phyloP scores from a whole-genome alignment of 2,113 vertebrate species.

The Anseranas semipalmata region DNA sequence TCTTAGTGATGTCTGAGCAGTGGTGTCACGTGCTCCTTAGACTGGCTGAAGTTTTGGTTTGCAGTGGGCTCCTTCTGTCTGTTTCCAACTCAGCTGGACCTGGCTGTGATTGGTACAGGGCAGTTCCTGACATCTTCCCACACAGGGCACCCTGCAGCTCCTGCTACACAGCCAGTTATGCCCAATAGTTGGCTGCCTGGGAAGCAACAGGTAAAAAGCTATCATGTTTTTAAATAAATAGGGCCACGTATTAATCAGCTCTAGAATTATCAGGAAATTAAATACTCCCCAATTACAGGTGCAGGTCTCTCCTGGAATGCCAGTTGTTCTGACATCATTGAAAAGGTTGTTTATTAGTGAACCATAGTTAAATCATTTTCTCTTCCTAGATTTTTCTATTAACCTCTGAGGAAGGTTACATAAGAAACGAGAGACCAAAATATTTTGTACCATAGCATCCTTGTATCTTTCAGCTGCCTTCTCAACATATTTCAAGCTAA shows the following conservation, averaged over 20 bases:
- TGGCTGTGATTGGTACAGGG: neutral
- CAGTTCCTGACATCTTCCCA: neutral
- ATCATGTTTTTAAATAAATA: neutral
- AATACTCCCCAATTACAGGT: neutral
- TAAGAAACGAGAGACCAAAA: neutral
- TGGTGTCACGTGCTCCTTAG: accelerated
- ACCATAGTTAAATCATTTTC: neutral
- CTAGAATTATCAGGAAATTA: neutral
- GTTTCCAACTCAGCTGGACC: neutral
- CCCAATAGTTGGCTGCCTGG: neutral
- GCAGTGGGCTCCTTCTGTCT: neutral
- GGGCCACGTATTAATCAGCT: neutral
- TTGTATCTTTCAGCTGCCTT: neutral
- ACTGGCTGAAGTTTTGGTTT: neutral
- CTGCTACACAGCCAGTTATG: neutral
- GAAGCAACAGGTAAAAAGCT: neutral
- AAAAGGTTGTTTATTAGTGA: neutral
- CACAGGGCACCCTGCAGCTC: neutral
- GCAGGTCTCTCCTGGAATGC: neutral
- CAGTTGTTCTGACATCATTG: neutral
- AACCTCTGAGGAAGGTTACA: neutral
- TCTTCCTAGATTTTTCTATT: constrained; percentile 1
- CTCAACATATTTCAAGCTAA: neutral
- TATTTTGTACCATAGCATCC: neutral
- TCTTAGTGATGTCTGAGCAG: neutral